Percentiles rank a stretch among this genome's conserved stretches.
phyloP scores from a whole-genome alignment of 2,888 invertebrate species.

The Pharmacophagus antenor region DNA sequence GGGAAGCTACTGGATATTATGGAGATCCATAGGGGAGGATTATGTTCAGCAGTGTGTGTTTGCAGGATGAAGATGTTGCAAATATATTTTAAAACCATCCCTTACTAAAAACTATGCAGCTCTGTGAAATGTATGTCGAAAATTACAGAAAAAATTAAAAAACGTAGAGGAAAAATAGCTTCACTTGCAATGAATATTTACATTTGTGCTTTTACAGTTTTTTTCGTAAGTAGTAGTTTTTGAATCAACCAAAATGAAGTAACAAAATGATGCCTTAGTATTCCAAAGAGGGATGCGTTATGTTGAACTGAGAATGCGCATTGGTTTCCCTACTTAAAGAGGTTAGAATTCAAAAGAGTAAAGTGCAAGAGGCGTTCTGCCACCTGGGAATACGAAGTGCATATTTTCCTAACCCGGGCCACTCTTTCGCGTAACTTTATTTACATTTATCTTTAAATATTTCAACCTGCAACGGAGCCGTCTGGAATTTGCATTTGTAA shows the following conservation, averaged over 20 bases:
- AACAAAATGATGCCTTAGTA: slow-evolving; percentile 8
- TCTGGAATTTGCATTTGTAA: background rate
- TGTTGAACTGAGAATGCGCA: slow-evolving; percentile 25
- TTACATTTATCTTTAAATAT: slow-evolving; percentile 16
- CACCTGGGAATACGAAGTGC: slow-evolving; percentile 22
- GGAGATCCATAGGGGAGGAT: too few species aligned
- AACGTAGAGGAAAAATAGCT: too few species aligned
- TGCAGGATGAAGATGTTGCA: too few species aligned
- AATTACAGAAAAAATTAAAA: too few species aligned
- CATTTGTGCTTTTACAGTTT: too few species aligned
- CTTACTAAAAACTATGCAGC: too few species aligned
- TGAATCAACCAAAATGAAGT: background rate
- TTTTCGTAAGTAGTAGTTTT: background rate
- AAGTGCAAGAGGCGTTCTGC: slow-evolving; percentile 25
- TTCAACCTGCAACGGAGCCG: slow-evolving; percentile 3
- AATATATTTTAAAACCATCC: too few species aligned
- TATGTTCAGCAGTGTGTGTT: too few species aligned
- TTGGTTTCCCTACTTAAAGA: slow-evolving; percentile 25
- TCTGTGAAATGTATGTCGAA: too few species aligned
- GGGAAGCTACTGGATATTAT: too few species aligned
- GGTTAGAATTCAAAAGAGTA: slow-evolving; percentile 26
- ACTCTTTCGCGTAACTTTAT: slow-evolving; percentile 10
- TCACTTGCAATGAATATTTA: too few species aligned
- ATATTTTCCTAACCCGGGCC: slow-evolving; percentile 15
- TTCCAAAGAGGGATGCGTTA: slow-evolving; percentile 21